Base-by-base conservation (phyloP, 2,797 vertebrate species). In the Thaleichthys pacificus region DNA sequence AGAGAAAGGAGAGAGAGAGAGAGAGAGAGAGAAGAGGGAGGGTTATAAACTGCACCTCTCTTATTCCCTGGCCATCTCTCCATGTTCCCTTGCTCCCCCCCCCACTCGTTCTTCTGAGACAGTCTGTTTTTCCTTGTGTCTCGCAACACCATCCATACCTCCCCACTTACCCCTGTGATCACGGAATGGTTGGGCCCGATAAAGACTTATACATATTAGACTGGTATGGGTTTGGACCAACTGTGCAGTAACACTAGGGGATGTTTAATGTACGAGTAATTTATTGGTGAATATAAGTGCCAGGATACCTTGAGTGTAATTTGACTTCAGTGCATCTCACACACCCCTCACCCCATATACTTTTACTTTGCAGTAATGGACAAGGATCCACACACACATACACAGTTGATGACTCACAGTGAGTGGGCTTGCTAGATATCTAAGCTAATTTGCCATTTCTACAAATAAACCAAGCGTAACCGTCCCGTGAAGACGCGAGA, bases 381-480 rank as follows among this genome's bases (percentile, higher is more conserved):
- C 26, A 66, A 15, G 35, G 42, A 38, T 38, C 15, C 47, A 5
- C 42, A 47, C 42, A 47, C 11, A 47, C 42, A 47, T 19, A 66
- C n/a, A 11, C 42, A 22, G 66, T 56, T 21, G 17, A 68, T 19
- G 17, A 57, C 42, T 2, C 51, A 11, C 17, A 68, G n/a, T 66
- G 4, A 21, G 49, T 47, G 73, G 66, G 83, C 77, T 80, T 69
- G 87, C 64, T 84, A 79, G 83, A 74, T 8, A 72, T 78, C 72
- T 68, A 66, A 76, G 58, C 72, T 79, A 70, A 84, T 87, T 77
- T 80, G 76, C 82, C 68, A 78, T 76, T 82, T 84, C 84, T 82
- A 77, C 80, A 86, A 79, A 78, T 87, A 81, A 83, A 56, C 76
- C 74, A 74, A 67, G 68, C 72, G 60, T 60, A 66, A 70, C 54